A percentile compares a stretch with the other conserved stretches of the same genome.
Evolutionary conservation across 2,888 invertebrate species (phyloP).

Genomic region (Drosophila nigricruria): DNA sequence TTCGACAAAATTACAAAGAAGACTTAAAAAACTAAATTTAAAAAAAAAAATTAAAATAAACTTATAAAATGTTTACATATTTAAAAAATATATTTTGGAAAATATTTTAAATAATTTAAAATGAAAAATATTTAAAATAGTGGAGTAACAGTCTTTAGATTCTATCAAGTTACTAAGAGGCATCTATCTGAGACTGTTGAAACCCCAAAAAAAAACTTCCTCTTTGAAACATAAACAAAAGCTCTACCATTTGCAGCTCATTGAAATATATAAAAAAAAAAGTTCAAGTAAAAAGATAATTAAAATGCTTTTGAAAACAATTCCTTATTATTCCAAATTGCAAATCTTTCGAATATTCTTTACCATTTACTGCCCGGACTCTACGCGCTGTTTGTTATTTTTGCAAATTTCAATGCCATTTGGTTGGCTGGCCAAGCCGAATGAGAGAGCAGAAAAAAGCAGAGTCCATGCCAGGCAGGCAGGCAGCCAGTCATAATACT

Average conservation of each 20-base stretch:
- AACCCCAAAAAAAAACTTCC: background rate
- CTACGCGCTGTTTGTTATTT: conserved; percentile 27
- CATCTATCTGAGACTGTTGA: background rate
- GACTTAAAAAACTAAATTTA: background rate
- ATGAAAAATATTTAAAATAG: background rate
- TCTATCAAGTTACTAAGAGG: too few species aligned
- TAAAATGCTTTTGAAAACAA: background rate
- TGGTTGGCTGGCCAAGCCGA: conserved; percentile 15
- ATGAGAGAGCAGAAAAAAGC: background rate
- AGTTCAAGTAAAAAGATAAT: background rate
- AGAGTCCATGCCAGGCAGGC: conserved; percentile 19
- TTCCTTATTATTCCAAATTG: background rate
- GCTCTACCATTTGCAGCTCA: background rate
- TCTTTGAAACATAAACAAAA: background rate
- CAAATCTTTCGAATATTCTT: background rate
- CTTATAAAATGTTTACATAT: background rate
- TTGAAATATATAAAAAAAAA: background rate
- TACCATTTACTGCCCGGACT: conserved; percentile 21
- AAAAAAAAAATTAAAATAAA: background rate
- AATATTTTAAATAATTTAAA: background rate
- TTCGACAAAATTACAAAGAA: background rate
- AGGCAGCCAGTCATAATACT: conserved; percentile 71
- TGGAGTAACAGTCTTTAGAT: too few species aligned
- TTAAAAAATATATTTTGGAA: too few species aligned
- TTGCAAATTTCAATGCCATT: conserved; percentile 29